These are phyloP conservation scores for Meriones unguiculatus DNA, from an alignment of 2,113 vertebrate genomes.

Conservation along the genomic window DNA sequence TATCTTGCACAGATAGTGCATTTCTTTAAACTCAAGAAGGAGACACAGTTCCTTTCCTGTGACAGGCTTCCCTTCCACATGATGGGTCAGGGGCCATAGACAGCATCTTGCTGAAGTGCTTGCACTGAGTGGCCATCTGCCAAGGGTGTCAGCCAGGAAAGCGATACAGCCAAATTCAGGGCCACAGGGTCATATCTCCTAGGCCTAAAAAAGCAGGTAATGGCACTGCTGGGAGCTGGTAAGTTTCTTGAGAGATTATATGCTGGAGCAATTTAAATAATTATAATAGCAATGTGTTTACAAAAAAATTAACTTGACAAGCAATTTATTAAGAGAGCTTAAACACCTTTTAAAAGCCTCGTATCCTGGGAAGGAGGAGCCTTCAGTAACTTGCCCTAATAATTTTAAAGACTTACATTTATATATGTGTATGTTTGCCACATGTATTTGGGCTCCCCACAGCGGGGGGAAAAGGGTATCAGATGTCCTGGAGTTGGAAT, in stretches of 20 bases:
- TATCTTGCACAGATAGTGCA: background rate
- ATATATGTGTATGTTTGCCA: background rate
- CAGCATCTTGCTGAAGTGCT: background rate
- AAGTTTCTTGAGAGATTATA: background rate
- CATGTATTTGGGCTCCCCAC: background rate
- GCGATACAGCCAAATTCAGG: background rate
- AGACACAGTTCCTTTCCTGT: background rate
- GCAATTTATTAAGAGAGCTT: background rate
- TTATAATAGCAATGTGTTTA: background rate
- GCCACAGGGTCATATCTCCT: background rate
- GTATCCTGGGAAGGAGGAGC: background rate
- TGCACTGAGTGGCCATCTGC: background rate
- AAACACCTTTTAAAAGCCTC: constrained; percentile 28
- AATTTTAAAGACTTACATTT: background rate
- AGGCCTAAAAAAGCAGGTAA: background rate
- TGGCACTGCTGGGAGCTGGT: background rate
- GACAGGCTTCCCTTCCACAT: background rate
- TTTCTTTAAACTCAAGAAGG: constrained; percentile 3
- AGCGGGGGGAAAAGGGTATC: background rate
- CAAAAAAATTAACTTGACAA: background rate
- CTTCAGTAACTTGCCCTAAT: background rate
- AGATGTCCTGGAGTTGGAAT: background rate
- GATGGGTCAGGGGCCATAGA: background rate
- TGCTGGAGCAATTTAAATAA: background rate
- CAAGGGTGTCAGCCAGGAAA: background rate